Percentiles rank a stretch among this genome's conserved stretches.
phyloP scores from a whole-genome alignment of 2,797 vertebrate genomes.

The Scleropages formosus region DNA sequence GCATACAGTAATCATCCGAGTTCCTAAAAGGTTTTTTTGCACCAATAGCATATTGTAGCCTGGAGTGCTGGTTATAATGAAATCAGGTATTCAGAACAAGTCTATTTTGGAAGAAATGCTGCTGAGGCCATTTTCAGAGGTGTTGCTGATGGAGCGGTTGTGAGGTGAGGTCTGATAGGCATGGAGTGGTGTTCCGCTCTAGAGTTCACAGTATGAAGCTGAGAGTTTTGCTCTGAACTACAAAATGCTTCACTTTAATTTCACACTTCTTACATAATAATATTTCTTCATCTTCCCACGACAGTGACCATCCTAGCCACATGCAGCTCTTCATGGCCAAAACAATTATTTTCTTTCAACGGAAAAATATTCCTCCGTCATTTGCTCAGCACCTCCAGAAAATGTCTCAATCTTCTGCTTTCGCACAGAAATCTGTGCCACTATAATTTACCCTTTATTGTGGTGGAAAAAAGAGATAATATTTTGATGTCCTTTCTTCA shows the following conservation, averaged over 20 bases:
- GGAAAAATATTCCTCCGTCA: not conserved
- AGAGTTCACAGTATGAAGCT: slow-evolving; percentile 17
- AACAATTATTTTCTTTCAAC: slow-evolving; percentile 4
- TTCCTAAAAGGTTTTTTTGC: not conserved
- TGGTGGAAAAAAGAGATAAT: no score
- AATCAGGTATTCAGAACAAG: slow-evolving; percentile 25
- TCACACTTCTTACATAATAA: not conserved
- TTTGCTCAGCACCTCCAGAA: slow-evolving; percentile 14
- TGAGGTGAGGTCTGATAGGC: slow-evolving; percentile 36
- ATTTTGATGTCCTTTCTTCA: no score
- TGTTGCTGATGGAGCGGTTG: slow-evolving; percentile 31
- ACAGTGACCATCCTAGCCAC: rapidly evolving
- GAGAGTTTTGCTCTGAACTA: slow-evolving; percentile 24
- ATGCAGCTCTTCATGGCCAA: not conserved
- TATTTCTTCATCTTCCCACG: slow-evolving; percentile 21
- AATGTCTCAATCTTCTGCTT: not conserved
- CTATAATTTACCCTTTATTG: no score
- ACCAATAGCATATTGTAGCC: not conserved
- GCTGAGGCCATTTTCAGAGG: slow-evolving; percentile 1
- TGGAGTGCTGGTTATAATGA: slow-evolving; percentile 7
- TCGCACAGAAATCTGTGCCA: no score
- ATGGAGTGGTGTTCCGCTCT: slow-evolving; percentile 18
- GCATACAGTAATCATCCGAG: not conserved
- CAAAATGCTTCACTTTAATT: not conserved
- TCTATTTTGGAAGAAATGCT: not conserved